Percentiles rank a stretch among this genome's conserved stretches.
These are phyloP conservation scores for Ophioderma brevispina DNA, from an alignment of 35 echinoderm and acorn worm genomes.

Conservation along the genomic window DNA sequence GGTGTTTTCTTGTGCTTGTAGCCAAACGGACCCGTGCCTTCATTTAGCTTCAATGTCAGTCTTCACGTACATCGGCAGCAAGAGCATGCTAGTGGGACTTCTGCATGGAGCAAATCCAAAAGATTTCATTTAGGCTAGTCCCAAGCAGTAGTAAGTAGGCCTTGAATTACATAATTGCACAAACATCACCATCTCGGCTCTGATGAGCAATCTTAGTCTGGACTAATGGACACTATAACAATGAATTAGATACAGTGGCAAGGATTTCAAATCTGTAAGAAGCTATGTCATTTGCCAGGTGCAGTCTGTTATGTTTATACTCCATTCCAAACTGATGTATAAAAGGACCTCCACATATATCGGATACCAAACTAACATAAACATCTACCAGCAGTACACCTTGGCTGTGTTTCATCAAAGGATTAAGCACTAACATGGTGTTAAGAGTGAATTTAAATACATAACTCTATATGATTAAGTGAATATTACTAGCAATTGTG, in stretches of 20 bases:
- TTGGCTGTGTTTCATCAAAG: background rate
- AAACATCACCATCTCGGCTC: too few relatives aligned
- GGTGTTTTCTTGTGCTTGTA: background rate
- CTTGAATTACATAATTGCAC: too few relatives aligned
- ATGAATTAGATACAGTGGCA: background rate
- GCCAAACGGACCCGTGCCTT: background rate
- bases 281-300: too few relatives aligned
- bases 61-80: conserved; percentile 55
- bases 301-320: too few relatives aligned
- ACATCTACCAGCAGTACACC: too few relatives aligned
- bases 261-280: background rate
- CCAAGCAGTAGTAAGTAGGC: too few relatives aligned
- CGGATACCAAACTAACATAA: too few relatives aligned
- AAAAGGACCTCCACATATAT: too few relatives aligned
- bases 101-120: conserved; percentile 17
- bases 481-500: too few relatives aligned
- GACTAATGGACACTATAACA: background rate
- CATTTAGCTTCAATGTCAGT: conserved; percentile 21
- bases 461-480: background rate
- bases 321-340: too few relatives aligned
- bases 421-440: background rate
- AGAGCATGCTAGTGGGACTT: conserved; percentile 6
- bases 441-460: background rate
- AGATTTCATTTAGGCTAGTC: too few relatives aligned
- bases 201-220: too few relatives aligned